Conservation (phyloP, 2,113 vertebrate species). For the Pagrus major region DNA sequence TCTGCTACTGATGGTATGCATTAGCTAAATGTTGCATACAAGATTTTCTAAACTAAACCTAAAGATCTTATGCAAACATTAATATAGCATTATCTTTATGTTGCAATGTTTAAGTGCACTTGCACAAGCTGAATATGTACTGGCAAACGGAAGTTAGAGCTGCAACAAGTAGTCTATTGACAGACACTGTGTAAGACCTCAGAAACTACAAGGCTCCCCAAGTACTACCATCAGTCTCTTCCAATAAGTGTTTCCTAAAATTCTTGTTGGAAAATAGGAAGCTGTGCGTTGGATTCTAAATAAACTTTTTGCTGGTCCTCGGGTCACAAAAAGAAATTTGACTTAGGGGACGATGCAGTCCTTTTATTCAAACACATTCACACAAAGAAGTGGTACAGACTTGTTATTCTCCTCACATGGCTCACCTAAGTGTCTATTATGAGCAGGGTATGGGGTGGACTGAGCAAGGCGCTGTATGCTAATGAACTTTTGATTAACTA, state of each 20-base stretch:
- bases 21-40: background rate
- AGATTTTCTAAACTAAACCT: background rate
- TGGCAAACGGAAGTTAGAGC: too few relatives aligned
- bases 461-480: conserved; percentile 72
- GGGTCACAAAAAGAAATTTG: conserved; percentile 67
- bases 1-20: background rate
- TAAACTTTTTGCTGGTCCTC: conserved; percentile 22
- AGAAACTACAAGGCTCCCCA: too few relatives aligned
- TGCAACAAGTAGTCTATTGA: too few relatives aligned
- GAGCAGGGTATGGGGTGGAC: conserved; percentile 60
- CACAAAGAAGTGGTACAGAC: conserved; percentile 35
- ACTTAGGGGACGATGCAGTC: conserved; percentile 7
- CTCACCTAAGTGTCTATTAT: conserved; percentile 69
- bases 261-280: conserved; percentile 1
- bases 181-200: too few relatives aligned
- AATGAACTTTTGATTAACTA: conserved; percentile 85
- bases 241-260: background rate
- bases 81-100: background rate
- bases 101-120: background rate
- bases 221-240: too few relatives aligned
- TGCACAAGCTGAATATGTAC: background rate
- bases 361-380: conserved; percentile 40
- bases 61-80: background rate
- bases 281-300: conserved; percentile 24
- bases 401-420: conserved; percentile 75